Evolutionary conservation across 2,113 vertebrate genomes (phyloP), one percentile per base, ranked within the genome.

Genomic region (Dunckerocampus dactyliophorus): DNA sequence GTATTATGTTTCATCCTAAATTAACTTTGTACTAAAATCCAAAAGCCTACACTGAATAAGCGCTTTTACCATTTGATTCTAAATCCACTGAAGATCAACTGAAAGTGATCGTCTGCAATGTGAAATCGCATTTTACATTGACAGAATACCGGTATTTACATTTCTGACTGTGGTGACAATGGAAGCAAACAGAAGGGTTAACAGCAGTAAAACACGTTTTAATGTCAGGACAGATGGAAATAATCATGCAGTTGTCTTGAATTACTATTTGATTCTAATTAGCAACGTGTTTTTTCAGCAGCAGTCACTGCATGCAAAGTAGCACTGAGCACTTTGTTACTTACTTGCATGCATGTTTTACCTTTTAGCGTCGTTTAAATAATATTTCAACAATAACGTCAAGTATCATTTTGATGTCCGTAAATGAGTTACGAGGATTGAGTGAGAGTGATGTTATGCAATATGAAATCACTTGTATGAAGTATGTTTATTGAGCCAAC

Each of bases 401-500:
- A 39, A 15, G 17, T 28, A 34, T 8, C 34, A 37, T n/a, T 37
- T 14, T 9, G 52, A 48, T 82, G 46, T 62, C 7, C 11, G 8
- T 50, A 66, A 59, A 45, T 28, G 13, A 28, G n/a, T 49, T 24
- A 24, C 50, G 13, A 60, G 17, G 34, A 37, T 9, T 9, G 11
- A 58, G 52, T 65, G 34, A 58, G 42, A 47, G 39, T 15, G 28
- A 17, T 71, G 6, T 58, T 56, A 1, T 34, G 7, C 34, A 47
- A 39, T 51, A 15, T 71, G 62, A 78, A 65, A 19, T 54, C 6
- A 31, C 62, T 60, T 55, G 19, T 45, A 53, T 71, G 20, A n/a
- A 28, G 24, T 28, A 28, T 28, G 24, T 28, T 49, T 50, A 62
- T 54, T 31, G 19, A 56, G 21, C 22, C 37, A 65, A 62, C 19